A percentile compares a stretch with the other conserved stretches of the same genome.
These are phyloP conservation scores for Napeogenes sylphis DNA, from an alignment of 2,888 invertebrate genomes.

Conservation along the genomic window DNA sequence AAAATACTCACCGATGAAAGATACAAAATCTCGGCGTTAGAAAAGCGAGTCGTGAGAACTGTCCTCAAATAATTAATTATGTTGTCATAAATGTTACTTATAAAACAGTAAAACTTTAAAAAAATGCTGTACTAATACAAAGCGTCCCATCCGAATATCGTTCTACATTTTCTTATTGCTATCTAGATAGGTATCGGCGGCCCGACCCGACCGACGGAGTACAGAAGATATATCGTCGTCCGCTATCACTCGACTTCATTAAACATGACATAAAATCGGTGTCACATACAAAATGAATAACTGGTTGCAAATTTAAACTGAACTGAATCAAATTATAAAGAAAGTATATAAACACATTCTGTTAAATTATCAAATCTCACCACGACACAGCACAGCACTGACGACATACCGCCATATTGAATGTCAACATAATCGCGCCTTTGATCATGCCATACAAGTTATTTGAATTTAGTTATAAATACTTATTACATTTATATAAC, in stretches of 20 bases:
- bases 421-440: slow-evolving; percentile 82
- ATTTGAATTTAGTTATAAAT: slow-evolving; percentile 32
- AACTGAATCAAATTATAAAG: slow-evolving; percentile 20
- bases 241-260: slow-evolving; percentile 30
- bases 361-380: slow-evolving; percentile 82
- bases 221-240: slow-evolving; percentile 58
- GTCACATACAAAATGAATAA: slow-evolving; percentile 36
- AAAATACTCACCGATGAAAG: slow-evolving; percentile 15
- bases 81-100: slow-evolving; percentile 13
- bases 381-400: slow-evolving; percentile 98
- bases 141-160: slow-evolving; percentile 45
- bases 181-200: slow-evolving; percentile 59
- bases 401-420: slow-evolving; percentile 97
- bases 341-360: slow-evolving; percentile 50
- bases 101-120: slow-evolving; percentile 9
- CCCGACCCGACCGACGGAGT: slow-evolving; percentile 53
- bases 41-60: slow-evolving; percentile 30
- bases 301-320: slow-evolving; percentile 13
- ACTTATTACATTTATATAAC: slow-evolving; percentile 14
- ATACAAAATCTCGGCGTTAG: slow-evolving; percentile 16
- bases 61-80: slow-evolving; percentile 13
- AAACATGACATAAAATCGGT: slow-evolving; percentile 39
- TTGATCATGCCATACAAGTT: slow-evolving; percentile 55
- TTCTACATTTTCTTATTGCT: slow-evolving; percentile 60
- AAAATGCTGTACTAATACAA: slow-evolving; percentile 40